Evolutionary conservation across 2,113 vertebrate genomes (phyloP), one percentile per base, ranked within the genome.

Genomic region (Cyphomyrus discorhynchus): DNA sequence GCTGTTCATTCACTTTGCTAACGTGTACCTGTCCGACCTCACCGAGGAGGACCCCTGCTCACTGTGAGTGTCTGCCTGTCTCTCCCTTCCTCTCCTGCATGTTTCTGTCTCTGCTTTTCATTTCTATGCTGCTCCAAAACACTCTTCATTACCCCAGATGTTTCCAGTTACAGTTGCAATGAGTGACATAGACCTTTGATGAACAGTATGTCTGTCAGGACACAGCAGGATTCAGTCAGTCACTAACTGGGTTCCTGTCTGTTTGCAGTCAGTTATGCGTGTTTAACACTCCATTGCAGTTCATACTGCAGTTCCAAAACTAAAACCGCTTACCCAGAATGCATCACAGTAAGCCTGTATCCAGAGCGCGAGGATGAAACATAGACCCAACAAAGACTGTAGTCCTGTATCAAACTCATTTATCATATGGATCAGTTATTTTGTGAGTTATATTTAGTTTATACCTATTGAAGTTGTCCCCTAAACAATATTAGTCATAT

Each of bases 1-100:
- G 98, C 95, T 99, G 53, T 99, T 99, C 94, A 99, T 99, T 94
- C 98, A 99, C 94, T 99, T 99, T 89, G 98, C 98, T 91, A 99
- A 99, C 77, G 98, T 99, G 88, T 99, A 99, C 95, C 95, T 99
- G 94, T 99, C 98, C 82, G 98, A 97, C 93, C 97, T 99, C 91
- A 98, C 98, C 24, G 97, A 97, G 95, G 97, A 99, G 94, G 98
- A 99, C 94, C 98, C 98, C 47, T 99, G 98, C 93, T 99, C 98
- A 91, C 95, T 99, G 98, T 99, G 94, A 98, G 98, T 97, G 83
- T 46, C 87, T 27, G 84, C 10, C 70, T 83, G 13, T 56, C 80
- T 88, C 4, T n/a, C 21, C 27, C 62, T 11, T 31, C n/a, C n/a
- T 66, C 70, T 77, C 31, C 15, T 77, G 13, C 70, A 35, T 77